A percentile compares a stretch with the other conserved stretches of the same genome.
These are phyloP conservation scores for Oligia fasciuncula DNA, from an alignment of 2,888 invertebrate genomes.

Conservation along the genomic window DNA sequence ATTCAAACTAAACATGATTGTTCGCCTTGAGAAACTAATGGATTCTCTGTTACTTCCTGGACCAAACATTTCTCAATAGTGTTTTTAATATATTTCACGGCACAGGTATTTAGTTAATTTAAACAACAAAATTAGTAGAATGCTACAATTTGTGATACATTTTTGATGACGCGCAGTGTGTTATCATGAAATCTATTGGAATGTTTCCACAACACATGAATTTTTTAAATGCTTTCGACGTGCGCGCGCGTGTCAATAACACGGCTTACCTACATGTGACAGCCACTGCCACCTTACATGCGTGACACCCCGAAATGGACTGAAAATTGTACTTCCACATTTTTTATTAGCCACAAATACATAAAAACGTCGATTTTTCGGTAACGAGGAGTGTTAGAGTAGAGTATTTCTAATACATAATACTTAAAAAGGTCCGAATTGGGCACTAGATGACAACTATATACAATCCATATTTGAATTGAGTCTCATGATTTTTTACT, in stretches of 20 bases:
- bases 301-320: conserved; percentile 48
- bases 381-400: conserved; percentile 6
- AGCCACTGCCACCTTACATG: conserved; percentile 27
- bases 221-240: conserved; percentile 46
- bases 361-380: conserved; percentile 13
- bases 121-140: conserved; percentile 2
- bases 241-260: conserved; percentile 45
- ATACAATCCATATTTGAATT: not conserved
- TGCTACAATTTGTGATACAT: conserved; percentile 13
- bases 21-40: conserved; percentile 36
- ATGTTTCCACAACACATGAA: conserved; percentile 39
- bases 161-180: conserved; percentile 26
- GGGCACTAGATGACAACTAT: not conserved
- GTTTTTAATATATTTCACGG: not conserved
- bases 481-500: too few relatives aligned
- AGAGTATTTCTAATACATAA: conserved; percentile 2
- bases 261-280: conserved; percentile 37
- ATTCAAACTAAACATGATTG: conserved; percentile 35
- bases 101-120: conserved; percentile 13
- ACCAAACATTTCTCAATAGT: conserved; percentile 4
- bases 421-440: not conserved
- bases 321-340: conserved; percentile 36
- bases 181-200: conserved; percentile 49
- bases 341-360: conserved; percentile 32
- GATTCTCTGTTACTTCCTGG: conserved; percentile 32